A percentile compares a stretch with the other conserved stretches of the same genome.
phyloP scores from a whole-genome alignment of 2,113 vertebrate species.

The Pomatorhinus ruficollis region DNA sequence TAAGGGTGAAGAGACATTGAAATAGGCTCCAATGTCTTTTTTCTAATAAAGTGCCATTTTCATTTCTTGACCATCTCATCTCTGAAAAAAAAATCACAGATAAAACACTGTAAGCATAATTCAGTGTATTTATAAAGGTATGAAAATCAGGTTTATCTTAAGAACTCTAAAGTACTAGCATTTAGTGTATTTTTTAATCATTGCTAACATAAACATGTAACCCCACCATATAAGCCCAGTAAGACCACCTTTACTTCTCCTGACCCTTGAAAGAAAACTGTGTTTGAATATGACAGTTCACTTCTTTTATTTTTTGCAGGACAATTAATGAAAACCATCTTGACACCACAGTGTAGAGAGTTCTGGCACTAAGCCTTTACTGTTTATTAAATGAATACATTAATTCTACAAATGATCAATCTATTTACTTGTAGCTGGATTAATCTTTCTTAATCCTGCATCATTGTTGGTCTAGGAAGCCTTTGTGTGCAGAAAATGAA shows the following conservation, averaged over 20 bases:
- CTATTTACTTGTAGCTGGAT: neutral
- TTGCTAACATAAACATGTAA: neutral
- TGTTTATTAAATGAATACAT: neutral
- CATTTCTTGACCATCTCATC: neutral
- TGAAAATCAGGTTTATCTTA: neutral
- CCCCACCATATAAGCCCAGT: neutral
- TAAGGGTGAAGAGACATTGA: neutral
- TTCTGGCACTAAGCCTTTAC: neutral
- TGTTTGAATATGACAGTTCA: neutral
- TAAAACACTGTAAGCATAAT: neutral
- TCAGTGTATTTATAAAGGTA: neutral
- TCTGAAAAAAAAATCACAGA: neutral
- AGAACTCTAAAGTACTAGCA: neutral
- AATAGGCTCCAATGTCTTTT: neutral
- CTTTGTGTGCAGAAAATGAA: neutral
- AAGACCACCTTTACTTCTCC: neutral
- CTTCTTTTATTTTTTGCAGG: neutral
- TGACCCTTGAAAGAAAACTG: neutral
- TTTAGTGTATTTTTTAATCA: neutral
- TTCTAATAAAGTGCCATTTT: neutral
- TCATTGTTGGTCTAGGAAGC: neutral
- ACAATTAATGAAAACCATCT: neutral
- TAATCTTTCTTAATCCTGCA: neutral
- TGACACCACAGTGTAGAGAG: neutral
- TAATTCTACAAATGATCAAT: neutral